Base-by-base conservation (phyloP, 2,888 invertebrate species). In the Drosophila anceps region DNA sequence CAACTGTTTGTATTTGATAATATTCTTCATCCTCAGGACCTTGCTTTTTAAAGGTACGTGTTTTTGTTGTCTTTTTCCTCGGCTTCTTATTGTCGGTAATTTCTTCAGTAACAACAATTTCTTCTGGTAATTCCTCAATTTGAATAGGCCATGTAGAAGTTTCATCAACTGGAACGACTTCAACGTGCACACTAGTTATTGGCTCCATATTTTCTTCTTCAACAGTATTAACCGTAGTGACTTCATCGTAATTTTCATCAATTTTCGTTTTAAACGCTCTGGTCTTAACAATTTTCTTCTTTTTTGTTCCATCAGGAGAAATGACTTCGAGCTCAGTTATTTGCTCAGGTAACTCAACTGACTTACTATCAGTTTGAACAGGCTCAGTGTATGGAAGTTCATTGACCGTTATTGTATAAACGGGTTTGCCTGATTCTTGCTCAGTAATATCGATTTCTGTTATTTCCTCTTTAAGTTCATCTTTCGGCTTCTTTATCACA, bases 1-100 rank as follows among this genome's bases (percentile, higher is more conserved):
- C 93, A 43, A 93, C 83, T 0, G 94, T 94, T 76, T 93, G 92
- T 76, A 94, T 93, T 89, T 93, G 93, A 29, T 93, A 94, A 35
- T 92, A 92, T 87, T 94, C 93, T 27, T 92, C 91, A 27, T 91
- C 85, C 0, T 88, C 82, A 1, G 91, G 87, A 53, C 85, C 84
- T 43, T 91, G 90, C 53, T 94, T 94, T 78, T 93, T 94, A 48
- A 94, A 94, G 9, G 93, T 92, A 39, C 93, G 92, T 27, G 93
- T 94, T 79, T 92, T 93, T 1, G 93, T 92, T 8, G 91, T 91
- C 76, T 92, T 92, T 51, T 91, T 91, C 69, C 82, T 91, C 41
- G 90, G 92, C 76, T 90, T 90, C 73, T 93, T 88, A 82, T 92
- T 82, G 72, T 93, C 35, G 2, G 91, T 88, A 15, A 91, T 70